A percentile compares a stretch with the other conserved stretches of the same genome.
phyloP scores from a whole-genome alignment of 2,113 vertebrate genomes.

The Abramis brama region DNA sequence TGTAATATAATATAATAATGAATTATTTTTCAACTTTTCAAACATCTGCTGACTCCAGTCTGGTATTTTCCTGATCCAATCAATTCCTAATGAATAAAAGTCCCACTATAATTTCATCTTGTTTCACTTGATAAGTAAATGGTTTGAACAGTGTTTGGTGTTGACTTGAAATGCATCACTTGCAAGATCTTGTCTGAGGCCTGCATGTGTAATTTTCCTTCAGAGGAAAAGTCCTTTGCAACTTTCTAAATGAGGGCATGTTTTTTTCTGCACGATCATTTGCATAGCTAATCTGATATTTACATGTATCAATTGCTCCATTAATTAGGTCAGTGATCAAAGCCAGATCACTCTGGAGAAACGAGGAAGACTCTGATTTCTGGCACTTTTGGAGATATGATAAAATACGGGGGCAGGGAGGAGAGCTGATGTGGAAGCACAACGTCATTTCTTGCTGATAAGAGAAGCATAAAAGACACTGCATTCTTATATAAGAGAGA shows the following conservation, averaged over 20 bases:
- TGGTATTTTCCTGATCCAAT: neutral
- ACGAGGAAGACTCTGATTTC: conserved; percentile 54
- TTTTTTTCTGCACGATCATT: conserved; percentile 61
- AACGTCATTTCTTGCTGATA: conserved; percentile 66
- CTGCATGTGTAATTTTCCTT: conserved; percentile 62
- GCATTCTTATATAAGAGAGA: conserved; percentile 77
- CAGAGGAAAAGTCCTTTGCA: conserved; percentile 51
- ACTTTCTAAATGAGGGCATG: conserved; percentile 69
- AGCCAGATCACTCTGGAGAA: conserved; percentile 61
- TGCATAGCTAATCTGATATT: conserved; percentile 77
- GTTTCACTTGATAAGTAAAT: neutral
- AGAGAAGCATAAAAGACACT: conserved; percentile 71
- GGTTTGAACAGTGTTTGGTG: neutral
- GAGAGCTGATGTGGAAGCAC: conserved; percentile 61
- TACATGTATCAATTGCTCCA: conserved; percentile 76
- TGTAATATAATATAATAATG: neutral
- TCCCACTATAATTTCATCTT: neutral
- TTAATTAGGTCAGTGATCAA: conserved; percentile 81
- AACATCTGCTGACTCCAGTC: neutral
- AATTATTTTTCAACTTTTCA: neutral
- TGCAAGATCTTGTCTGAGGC: conserved; percentile 66
- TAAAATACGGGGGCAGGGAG: conserved; percentile 27
- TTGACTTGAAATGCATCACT: conserved; percentile 53
- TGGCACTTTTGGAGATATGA: conserved; percentile 63
- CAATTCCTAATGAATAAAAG: neutral